Percentiles rank a stretch among this genome's conserved stretches.
Evolutionary conservation across 1,140 invertebrate genomes (phyloP).

Genomic region (Steinernema khuongi): DNA sequence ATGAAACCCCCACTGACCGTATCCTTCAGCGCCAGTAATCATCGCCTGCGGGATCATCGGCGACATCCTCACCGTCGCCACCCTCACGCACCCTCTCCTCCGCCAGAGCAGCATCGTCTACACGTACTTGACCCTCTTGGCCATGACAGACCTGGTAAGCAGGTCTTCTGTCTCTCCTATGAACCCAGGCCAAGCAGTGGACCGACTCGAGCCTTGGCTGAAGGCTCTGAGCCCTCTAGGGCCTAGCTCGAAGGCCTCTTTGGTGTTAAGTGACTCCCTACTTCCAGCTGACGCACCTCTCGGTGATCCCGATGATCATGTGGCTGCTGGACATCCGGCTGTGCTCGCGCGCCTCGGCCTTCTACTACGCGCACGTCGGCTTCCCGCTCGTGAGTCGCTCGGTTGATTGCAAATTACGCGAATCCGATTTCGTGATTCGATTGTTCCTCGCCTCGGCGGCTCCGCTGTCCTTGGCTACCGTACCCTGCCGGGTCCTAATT

Average conservation of each 20-base stretch:
- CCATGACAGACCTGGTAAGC: slow-evolving; percentile 55
- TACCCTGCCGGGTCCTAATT: not conserved
- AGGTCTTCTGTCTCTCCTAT: not conserved
- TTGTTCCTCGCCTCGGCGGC: not conserved
- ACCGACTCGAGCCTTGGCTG: too few relatives aligned
- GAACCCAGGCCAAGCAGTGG: too few relatives aligned
- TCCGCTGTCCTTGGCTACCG: slow-evolving; percentile 13
- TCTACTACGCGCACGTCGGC: slow-evolving; percentile 58
- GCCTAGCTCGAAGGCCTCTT: not conserved
- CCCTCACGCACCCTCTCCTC: slow-evolving; percentile 38
- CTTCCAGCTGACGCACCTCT: slow-evolving; percentile 56
- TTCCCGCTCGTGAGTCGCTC: slow-evolving; percentile 50
- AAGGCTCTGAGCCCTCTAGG: too few relatives aligned
- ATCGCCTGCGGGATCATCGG: slow-evolving; percentile 50
- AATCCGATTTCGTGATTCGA: slow-evolving; percentile 13
- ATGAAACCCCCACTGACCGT: too few relatives aligned
- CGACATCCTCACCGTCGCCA: slow-evolving; percentile 33
- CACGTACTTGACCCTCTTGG: slow-evolving; percentile 55
- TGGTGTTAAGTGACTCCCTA: not conserved
- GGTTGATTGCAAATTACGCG: slow-evolving; percentile 7
- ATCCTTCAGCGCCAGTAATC: slow-evolving; percentile 54
- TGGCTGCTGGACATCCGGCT: slow-evolving; percentile 53
- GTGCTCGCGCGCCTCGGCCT: slow-evolving; percentile 49
- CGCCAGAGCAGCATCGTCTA: slow-evolving; percentile 48
- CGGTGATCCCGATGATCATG: slow-evolving; percentile 57